These are phyloP conservation scores for Epizoanthus rinbou DNA, from an alignment of 92 coral and sea anemone species.

Conservation along the genomic window DNA sequence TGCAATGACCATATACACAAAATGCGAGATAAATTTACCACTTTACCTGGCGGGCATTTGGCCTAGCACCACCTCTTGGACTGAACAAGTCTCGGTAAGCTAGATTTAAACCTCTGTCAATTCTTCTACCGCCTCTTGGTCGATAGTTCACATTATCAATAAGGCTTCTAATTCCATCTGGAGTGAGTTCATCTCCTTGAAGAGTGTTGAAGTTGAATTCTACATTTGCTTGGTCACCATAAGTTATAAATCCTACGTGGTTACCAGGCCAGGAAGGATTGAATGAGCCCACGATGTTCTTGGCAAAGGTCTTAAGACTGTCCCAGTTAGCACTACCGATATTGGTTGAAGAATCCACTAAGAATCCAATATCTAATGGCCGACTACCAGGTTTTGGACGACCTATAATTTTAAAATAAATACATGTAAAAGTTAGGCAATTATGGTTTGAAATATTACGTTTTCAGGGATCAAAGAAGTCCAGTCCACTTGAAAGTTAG, in stretches of 20 bases:
- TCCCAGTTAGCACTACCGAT: conserved; percentile 14
- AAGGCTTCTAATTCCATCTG: conserved; percentile 35
- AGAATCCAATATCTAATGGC: conserved; percentile 28
- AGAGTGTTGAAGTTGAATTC: conserved; percentile 70
- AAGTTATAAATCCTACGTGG: conserved; percentile 69
- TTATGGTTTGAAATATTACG: no score
- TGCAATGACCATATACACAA: no score
- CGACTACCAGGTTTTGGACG: conserved; percentile 13
- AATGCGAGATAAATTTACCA: neutral
- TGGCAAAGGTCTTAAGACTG: conserved; percentile 37
- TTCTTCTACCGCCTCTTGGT: conserved; percentile 64
- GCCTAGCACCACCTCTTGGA: conserved; percentile 70
- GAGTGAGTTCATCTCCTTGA: conserved; percentile 56
- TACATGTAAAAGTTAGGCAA: no score
- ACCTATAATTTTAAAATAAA: neutral
- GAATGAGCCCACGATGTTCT: conserved; percentile 53
- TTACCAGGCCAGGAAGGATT: conserved; percentile 72
- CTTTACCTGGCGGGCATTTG: conserved; percentile 53
- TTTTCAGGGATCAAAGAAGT: no score
- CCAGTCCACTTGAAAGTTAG: no score
- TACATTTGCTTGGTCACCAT: conserved; percentile 59
- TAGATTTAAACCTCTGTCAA: conserved; percentile 60
- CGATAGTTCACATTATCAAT: conserved; percentile 65
- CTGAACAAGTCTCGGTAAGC: conserved; percentile 71
- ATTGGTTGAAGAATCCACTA: conserved; percentile 14